Evolutionary conservation across 2,888 invertebrate species (phyloP).

Genomic region (Lepidonotus clava): DNA sequence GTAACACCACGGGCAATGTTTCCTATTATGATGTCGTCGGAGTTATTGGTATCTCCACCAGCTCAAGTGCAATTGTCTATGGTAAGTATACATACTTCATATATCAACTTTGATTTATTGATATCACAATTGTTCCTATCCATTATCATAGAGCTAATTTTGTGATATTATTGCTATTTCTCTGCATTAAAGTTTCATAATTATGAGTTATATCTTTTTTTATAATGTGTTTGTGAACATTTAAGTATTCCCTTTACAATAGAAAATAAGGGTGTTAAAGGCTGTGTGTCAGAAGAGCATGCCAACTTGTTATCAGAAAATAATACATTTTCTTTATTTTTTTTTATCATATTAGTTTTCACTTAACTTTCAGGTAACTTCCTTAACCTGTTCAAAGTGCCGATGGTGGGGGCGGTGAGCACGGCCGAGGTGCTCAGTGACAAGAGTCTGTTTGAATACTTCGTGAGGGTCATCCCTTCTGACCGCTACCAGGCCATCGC

Average conservation of each 20-base stretch:
- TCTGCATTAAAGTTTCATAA: too few species aligned
- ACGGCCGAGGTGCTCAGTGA: constrained; percentile 55
- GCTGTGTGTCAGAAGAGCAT: too few species aligned
- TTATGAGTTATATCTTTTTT: too few species aligned
- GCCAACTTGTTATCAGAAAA: background rate
- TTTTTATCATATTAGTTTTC: too few species aligned
- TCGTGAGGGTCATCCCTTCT: constrained; percentile 39
- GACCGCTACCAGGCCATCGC: constrained; percentile 59
- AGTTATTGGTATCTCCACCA: constrained; percentile 56
- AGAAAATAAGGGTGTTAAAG: too few species aligned
- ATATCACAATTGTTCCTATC: too few species aligned
- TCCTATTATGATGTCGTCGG: constrained; percentile 54
- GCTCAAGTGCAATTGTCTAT: constrained; percentile 51
- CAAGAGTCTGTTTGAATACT: constrained; percentile 29
- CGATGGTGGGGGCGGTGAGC: constrained; percentile 55
- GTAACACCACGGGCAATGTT: background rate
- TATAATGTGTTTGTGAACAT: too few species aligned
- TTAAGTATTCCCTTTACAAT: too few species aligned
- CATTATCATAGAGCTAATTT: too few species aligned
- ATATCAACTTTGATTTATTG: background rate
- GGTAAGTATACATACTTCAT: background rate
- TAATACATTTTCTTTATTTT: background rate
- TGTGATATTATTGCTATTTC: too few species aligned
- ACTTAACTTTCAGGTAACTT: constrained; percentile 44
- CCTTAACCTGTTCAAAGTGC: constrained; percentile 56